These are phyloP conservation scores for Noctua comes DNA, from an alignment of 2,888 invertebrate genomes.

Conservation along the genomic window DNA sequence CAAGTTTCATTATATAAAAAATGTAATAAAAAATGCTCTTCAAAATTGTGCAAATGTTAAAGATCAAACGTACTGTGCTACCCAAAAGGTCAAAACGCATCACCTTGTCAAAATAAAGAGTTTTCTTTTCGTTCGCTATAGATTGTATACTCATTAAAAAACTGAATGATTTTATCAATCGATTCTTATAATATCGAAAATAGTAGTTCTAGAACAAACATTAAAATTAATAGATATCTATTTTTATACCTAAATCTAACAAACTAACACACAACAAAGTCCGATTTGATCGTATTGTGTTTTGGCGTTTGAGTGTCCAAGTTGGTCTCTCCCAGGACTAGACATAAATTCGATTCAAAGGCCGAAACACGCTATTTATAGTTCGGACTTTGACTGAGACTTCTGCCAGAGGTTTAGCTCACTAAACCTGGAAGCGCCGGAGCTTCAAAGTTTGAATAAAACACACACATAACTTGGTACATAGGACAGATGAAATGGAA, in stretches of 20 bases:
- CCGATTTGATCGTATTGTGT: neutral
- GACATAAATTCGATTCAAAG: neutral
- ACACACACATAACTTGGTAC: neutral
- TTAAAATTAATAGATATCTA: neutral
- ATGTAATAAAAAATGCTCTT: neutral
- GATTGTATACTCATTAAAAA: no score
- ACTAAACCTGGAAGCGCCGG: neutral
- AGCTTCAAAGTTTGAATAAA: neutral
- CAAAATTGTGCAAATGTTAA: neutral
- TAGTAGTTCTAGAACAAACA: neutral
- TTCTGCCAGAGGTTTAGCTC: neutral
- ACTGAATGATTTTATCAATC: neutral
- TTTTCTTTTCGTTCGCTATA: neutral
- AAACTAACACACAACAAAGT: neutral
- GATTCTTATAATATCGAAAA: neutral
- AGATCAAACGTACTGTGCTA: neutral
- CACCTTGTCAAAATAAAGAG: neutral
- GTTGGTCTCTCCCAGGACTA: neutral
- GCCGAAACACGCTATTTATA: neutral
- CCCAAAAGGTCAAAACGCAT: neutral
- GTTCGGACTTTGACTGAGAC: neutral
- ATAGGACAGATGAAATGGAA: neutral
- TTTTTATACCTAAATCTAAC: neutral
- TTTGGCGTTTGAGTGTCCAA: neutral
- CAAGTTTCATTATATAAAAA: neutral